Base-by-base conservation (phyloP, 2,888 invertebrate species). In the Allacma fusca region DNA sequence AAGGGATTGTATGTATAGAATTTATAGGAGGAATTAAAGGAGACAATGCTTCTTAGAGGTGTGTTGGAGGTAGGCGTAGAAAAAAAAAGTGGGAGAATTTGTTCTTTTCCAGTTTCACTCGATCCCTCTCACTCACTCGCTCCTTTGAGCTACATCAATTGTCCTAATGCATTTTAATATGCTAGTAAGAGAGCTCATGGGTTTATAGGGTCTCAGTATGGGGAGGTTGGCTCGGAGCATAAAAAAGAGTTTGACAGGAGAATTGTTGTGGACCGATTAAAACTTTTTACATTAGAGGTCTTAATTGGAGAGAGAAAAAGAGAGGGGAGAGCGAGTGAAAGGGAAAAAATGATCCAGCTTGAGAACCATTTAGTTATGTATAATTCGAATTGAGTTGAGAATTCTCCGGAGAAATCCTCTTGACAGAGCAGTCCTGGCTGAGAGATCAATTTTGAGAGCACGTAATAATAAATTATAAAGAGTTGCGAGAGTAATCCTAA, bases 221-320 rank as follows among this genome's bases (percentile, higher is more conserved):
- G 34, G 34, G 34, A 34, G 34, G 34, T 34, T 34, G 34, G 34
- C 34, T 34, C 34, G 5, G 5, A 34, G 34, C 34, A 34, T 34
- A 34, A 34, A 34, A 34, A 34, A 34, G 34, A 50, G 50, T 50
- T 50, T 50, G 50, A 50, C n/a, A 62, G n/a, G 13, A 21, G 62
- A 62, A 62, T 62, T 62, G 62, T 62, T 62, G 23, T 62, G 62
- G 23, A 26, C 12, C 62, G 62, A 68, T 68, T 68, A 68, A 68
- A 68, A 68, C 40, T 68, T 68, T 68, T 40, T 68, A 68, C 68
- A 68, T 68, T 68, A 68, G 24, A 68, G 21, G 68, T 68, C 68
- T 68, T 68, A 68, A 68, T 68, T 29, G 50, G 50, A 50, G 50
- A 23, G 13, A 62, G 19, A 19, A 50, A 50, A n/a, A 70, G 50